Base-by-base conservation (phyloP, 2,797 vertebrate genomes). In the Halcyon chelicuti region DNA sequence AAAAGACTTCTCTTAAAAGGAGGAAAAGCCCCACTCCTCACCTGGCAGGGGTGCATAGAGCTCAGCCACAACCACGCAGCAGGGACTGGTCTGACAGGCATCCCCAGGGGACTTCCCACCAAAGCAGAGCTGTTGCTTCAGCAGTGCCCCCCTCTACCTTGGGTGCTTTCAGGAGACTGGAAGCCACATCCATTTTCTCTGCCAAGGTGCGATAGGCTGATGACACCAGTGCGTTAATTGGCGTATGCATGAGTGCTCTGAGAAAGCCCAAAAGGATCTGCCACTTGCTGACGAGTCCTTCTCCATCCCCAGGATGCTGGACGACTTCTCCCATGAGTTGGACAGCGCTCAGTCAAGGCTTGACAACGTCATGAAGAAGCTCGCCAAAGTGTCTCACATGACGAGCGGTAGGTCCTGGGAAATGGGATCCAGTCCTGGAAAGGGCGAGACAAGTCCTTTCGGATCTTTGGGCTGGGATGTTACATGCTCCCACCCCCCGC, bases 311-410 rank as follows among this genome's bases (percentile, higher is more conserved):
- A 99, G 99, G 87, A 99, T 99, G 99, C 92, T 99, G 97, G 99
- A 99, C 3, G 99, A 99, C 94, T 99, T 99, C 94, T 97, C 98
- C 46, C 99, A 99, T 1, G 99, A 99, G 88, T 75, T 99, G 96
- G 99, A 99, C 97, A 99, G 97, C 97, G 99, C 99, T 55, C 99
- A 99, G 33, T 99, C 99, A 5, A 98, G 99, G 92, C 97, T 99
- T 68, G 99, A 99, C 97, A 99, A 99, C 1, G 99, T 99, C 87
- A 99, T 99, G 99, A 99, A 99, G 98, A 99, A 99, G 94, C 98
- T 99, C 66, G 99, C 99, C 44, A 99, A 99, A 97, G 99, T 99
- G 60, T 99, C 99, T 83, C 99, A 99, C 98, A 99, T 99, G 99
- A 99, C 99, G 12, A 99, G 99, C 5, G 99, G 99, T 99, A 98